Base-by-base conservation (phyloP, 2,797 vertebrate species). In the Enteromius argenteus region DNA sequence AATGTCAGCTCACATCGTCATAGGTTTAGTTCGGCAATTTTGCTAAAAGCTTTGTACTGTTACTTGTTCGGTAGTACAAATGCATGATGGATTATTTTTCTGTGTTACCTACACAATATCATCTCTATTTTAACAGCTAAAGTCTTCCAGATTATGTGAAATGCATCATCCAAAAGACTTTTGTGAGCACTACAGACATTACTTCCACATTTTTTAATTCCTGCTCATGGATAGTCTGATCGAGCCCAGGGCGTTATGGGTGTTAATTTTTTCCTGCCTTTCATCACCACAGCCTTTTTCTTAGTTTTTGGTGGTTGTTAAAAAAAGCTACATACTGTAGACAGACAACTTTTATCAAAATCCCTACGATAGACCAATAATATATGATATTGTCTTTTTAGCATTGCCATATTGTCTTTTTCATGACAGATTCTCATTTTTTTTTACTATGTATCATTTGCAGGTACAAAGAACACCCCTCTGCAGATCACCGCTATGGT, bases 401-500 rank as follows among this genome's bases (percentile, higher is more conserved):
- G 11, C 30, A 39, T 21, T 35, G 32, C 4, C 10, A 1, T 11
- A 51, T 32, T 51, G 44, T 56, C 30, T 56, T 37, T 75, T 56
- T 23, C 21, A 76, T 76, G 21, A n/a, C 23, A 42, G 49, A 79
- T 79, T 19, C 23, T 37, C 2, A 17, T 4, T 21, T 71, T 64
- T 39, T 39, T 8, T 78, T 71, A 5, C 27, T 81, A 17, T 64
- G 32, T 84, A 1, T 90, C 10, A 88, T 85, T 86, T 90, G 19
- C 92, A 99, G 98, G 98, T 2, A 96, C 96, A 0, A 96, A 96
- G 84, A 99, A 98, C 93, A 98, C 96, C 0, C 92, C 95, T 73
- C 95, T 99, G 6, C 98, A 99, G 92, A 96, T 97, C 39, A 94
- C 93, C 0, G 95, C 95, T 82, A 92, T 99, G 90, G 93, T 97